These are phyloP conservation scores for Catharus minimus DNA, from an alignment of 2,113 vertebrate genomes.

Conservation along the genomic window DNA sequence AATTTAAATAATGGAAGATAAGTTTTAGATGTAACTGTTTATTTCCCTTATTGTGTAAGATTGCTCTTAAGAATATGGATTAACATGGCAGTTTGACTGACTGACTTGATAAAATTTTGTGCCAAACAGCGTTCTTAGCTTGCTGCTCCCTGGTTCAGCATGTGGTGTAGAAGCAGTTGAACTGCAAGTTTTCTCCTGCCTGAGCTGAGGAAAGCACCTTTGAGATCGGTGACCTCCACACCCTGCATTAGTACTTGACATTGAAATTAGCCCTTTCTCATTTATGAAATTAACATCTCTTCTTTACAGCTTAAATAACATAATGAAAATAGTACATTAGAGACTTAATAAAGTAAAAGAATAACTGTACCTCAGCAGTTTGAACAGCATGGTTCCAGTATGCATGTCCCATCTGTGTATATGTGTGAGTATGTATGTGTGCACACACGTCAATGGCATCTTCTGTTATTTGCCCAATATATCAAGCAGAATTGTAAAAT, in stretches of 20 bases:
- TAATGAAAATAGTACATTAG: background rate
- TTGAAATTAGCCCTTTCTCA: background rate
- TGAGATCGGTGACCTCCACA: background rate
- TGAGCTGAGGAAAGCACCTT: background rate
- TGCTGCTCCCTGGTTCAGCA: background rate
- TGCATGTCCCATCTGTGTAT: background rate
- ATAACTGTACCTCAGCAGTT: background rate
- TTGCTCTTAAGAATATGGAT: background rate
- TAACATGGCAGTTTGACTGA: background rate
- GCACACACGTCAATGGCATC: background rate
- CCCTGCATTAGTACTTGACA: background rate
- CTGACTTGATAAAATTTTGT: background rate
- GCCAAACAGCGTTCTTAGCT: background rate
- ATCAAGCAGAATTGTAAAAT: background rate
- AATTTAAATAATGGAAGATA: background rate
- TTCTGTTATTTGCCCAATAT: background rate
- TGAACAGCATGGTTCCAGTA: background rate
- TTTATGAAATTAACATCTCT: background rate
- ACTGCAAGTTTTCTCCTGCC: background rate
- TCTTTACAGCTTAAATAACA: background rate
- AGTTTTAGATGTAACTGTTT: background rate
- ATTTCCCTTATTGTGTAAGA: background rate
- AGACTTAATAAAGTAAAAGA: background rate
- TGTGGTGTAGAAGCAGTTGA: background rate
- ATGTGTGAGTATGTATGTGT: fast-evolving